Evolutionary conservation across 2,113 vertebrate genomes (phyloP).

Genomic region (Xyliphius kryptos): DNA sequence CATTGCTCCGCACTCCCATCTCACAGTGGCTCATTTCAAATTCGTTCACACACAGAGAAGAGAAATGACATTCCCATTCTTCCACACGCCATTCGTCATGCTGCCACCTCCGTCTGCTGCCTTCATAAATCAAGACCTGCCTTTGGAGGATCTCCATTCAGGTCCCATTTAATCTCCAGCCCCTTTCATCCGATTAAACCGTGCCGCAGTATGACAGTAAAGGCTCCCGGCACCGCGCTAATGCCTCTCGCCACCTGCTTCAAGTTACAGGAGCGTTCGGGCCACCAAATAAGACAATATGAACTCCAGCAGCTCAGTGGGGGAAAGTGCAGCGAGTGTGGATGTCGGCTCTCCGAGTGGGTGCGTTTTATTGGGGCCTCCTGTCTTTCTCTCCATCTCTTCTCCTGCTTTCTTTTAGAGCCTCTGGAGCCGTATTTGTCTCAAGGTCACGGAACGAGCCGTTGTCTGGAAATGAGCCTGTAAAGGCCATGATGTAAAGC

Average conservation of each 20-base stretch:
- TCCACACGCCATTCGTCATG: constrained; percentile 35
- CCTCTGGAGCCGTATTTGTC: constrained; percentile 30
- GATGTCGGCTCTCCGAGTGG: constrained; percentile 10
- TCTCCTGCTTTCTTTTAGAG: constrained; percentile 11
- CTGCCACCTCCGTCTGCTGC: constrained; percentile 31
- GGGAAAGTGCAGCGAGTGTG: background rate
- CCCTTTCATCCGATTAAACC: constrained; percentile 44
- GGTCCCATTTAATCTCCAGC: constrained; percentile 37
- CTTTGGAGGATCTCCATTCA: constrained; percentile 33
- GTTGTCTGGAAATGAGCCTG: constrained; percentile 44
- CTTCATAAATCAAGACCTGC: constrained; percentile 39
- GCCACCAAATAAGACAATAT: background rate
- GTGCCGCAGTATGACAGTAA: constrained; percentile 36
- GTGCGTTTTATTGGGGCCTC: constrained; percentile 4
- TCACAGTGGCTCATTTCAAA: constrained; percentile 12
- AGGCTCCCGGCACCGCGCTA: constrained; percentile 18
- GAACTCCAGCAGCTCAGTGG: background rate
- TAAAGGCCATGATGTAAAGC: constrained; percentile 42
- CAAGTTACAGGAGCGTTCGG: constrained; percentile 25
- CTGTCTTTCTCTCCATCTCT: constrained; percentile 10
- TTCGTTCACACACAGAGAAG: constrained; percentile 7
- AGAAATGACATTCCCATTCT: constrained; percentile 33
- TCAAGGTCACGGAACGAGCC: constrained; percentile 47
- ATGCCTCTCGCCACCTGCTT: constrained; percentile 39
- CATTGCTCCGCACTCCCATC: background rate